A percentile compares a stretch with the other conserved stretches of the same genome.
These are phyloP conservation scores for Pseudanteris insignis DNA, from an alignment of 2,888 invertebrate species.

Conservation along the genomic window DNA sequence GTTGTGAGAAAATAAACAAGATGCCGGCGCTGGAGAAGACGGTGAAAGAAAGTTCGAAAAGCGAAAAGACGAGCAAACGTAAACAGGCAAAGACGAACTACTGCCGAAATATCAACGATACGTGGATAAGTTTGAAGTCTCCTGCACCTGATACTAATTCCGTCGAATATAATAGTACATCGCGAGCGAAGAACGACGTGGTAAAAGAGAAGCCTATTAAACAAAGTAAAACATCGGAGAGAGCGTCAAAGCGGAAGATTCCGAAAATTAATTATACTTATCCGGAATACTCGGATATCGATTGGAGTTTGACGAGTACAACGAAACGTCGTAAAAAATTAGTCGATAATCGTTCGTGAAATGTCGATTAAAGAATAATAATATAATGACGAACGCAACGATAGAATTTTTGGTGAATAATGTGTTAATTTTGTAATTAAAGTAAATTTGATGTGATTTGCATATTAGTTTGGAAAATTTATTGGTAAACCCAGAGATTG, in stretches of 20 bases:
- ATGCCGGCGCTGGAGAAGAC: not conserved
- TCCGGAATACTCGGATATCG: slow-evolving; percentile 47
- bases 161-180: slow-evolving; percentile 1
- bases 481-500: not conserved
- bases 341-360: slow-evolving; percentile 57
- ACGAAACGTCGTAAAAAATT: slow-evolving; percentile 52
- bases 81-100: slow-evolving; percentile 1
- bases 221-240: slow-evolving; percentile 47
- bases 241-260: slow-evolving; percentile 60
- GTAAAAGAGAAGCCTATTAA: slow-evolving; percentile 41
- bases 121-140: not conserved
- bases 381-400: not conserved
- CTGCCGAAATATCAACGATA: not conserved
- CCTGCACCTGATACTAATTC: not conserved
- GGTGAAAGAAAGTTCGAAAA: not conserved
- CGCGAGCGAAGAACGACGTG: slow-evolving; percentile 7
- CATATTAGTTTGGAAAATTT: not conserved
- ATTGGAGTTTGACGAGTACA: not conserved
- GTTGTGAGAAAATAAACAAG: slow-evolving; percentile 1
- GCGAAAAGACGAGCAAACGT: slow-evolving; percentile 4
- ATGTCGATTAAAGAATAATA: slow-evolving; percentile 13
- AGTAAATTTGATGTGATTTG: too few species aligned
- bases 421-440: too few species aligned
- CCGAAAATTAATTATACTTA: slow-evolving; percentile 62
- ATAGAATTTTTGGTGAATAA: too few species aligned